Evolutionary conservation across 2,888 invertebrate species (phyloP), one percentile per base, ranked within the genome.

Genomic region (Epirrita christyi): DNA sequence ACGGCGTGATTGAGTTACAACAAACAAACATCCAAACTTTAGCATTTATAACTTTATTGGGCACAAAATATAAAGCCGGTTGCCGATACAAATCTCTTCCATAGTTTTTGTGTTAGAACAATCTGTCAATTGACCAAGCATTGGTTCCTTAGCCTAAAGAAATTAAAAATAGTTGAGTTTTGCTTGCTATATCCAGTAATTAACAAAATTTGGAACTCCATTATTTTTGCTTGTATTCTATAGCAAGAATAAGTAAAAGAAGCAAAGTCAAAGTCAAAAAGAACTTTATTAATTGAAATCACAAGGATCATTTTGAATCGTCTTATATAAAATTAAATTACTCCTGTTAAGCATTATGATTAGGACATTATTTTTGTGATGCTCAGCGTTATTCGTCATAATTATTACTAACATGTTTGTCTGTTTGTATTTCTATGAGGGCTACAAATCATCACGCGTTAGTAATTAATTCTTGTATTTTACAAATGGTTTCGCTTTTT

Each of bases 91-190:
- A 43, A 27, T 27, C 29, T 27, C 6, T 28, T 11, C 34, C 21
- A 43, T 34, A 43, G 6, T 7, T 43, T 27, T 51, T 36, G 36
- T n/a, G 27, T 42, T 32, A 38, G 21, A 21, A 21, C 15, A 7
- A 44, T 44, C 21, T n/a, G n/a, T n/a, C 13, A 42, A 46, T n/a
- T n/a, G 21, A 21, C 21, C 32, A 48, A 44, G 50, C 55, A 52
- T 54, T 61, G 53, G 42, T 52, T 54, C 59, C 54, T 59, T 59
- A 58, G 55, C 63, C 51, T 42, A 41, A 54, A 42, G 48, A 58
- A 45, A 51, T 53, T 61, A 61, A 58, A 55, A 53, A 54, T 57
- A 51, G 46, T 53, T 53, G 52, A 55, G 42, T 49, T 55, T 60
- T 44, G 54, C 54, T 43, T 45, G 34, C 45, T 37, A 47, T 21